Conservation (phyloP, 2,113 vertebrate genomes). For the Triplophysa tibetana region DNA sequence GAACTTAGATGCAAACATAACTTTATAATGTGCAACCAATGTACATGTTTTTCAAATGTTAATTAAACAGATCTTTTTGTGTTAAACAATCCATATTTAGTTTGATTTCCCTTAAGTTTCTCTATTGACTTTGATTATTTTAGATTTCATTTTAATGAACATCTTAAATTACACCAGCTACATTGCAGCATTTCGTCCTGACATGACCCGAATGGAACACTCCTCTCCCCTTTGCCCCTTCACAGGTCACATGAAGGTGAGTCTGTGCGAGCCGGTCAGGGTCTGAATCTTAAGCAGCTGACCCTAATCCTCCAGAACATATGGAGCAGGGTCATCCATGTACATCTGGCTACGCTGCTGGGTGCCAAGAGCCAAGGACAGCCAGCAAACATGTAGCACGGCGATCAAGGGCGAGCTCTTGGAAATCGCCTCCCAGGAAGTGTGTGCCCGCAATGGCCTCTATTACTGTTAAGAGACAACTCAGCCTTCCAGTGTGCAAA, state of each 20-base stretch:
- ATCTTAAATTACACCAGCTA: not conserved
- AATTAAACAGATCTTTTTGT: too few species aligned
- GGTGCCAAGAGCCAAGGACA: slow-evolving; percentile 47
- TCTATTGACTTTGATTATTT: too few species aligned
- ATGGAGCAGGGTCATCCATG: slow-evolving; percentile 38
- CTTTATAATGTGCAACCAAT: too few species aligned
- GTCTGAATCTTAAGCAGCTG: slow-evolving; percentile 45
- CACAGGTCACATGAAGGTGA: slow-evolving; percentile 28
- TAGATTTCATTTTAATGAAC: too few species aligned
- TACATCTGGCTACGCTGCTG: slow-evolving; percentile 51
- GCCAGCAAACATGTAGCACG: slow-evolving; percentile 28
- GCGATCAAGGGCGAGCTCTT: slow-evolving; percentile 36
- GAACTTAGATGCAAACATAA: too few species aligned
- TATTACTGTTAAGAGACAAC: slow-evolving; percentile 16
- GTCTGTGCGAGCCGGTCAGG: not conserved
- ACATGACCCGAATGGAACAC: not conserved
- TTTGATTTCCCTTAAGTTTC: too few species aligned
- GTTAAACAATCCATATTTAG: too few species aligned
- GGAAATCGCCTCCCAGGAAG: not conserved
- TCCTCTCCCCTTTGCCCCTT: slow-evolving; percentile 17
- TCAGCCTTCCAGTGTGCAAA: not conserved
- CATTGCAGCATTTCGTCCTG: not conserved
- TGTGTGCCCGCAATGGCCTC: not conserved
- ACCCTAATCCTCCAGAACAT: slow-evolving; percentile 48
- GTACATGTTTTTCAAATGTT: too few species aligned